Conservation (phyloP, 2,113 vertebrate genomes). For the Thomomys bottae region DNA sequence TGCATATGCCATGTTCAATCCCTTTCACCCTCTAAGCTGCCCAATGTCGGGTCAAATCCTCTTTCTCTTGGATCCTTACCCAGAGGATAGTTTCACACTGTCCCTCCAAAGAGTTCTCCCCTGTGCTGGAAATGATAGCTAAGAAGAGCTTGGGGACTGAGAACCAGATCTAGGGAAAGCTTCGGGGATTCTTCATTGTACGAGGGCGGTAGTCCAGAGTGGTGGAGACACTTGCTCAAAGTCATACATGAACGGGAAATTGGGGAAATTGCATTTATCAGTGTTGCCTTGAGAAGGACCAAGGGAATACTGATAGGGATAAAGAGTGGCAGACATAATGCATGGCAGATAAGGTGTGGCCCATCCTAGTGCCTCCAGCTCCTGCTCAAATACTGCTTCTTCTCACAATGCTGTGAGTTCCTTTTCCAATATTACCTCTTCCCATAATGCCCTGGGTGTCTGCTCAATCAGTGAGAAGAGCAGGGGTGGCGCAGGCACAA, state of each 20-base stretch:
- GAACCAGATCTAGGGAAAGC: not conserved
- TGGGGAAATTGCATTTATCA: not conserved
- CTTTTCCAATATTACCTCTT: no score
- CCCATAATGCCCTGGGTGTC: no score
- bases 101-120: not conserved
- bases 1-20: constrained; percentile 46
- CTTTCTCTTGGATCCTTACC: constrained; percentile 35
- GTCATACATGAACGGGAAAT: not conserved
- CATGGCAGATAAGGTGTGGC: no score
- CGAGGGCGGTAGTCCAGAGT: not conserved
- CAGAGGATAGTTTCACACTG: constrained; percentile 13
- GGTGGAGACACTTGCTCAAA: not conserved
- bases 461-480: no score
- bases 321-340: no score
- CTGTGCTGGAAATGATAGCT: not conserved
- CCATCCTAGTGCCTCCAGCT: no score
- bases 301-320: no score
- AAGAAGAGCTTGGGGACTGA: not conserved
- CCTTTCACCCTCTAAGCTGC: constrained; percentile 34
- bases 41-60: constrained; percentile 26
- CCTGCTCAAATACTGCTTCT: no score
- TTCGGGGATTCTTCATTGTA: not conserved
- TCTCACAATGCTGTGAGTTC: no score
- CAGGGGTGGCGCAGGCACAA: no score
- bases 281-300: no score